These are phyloP conservation scores for Catharus bicknelli DNA, from an alignment of 2,113 vertebrate species.

Conservation along the genomic window DNA sequence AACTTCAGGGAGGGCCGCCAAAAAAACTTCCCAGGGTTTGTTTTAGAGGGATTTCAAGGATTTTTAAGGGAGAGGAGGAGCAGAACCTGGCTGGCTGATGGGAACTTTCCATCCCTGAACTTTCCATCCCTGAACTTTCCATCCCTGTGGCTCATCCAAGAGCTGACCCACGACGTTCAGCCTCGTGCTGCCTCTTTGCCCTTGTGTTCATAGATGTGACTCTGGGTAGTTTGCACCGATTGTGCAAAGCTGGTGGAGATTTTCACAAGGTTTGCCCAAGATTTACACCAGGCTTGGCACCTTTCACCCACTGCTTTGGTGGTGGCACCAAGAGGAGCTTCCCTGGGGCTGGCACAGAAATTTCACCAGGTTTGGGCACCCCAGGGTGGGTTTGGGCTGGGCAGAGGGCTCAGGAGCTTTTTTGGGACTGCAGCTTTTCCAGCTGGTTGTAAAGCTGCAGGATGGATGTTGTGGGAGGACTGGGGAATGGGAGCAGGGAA, in stretches of 20 bases:
- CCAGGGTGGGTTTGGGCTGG: background rate
- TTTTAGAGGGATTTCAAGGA: background rate
- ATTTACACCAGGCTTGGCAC: background rate
- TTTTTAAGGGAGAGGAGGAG: background rate
- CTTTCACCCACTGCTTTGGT: background rate
- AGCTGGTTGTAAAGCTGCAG: background rate
- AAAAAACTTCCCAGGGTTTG: background rate
- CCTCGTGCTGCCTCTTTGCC: background rate
- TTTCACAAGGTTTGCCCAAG: background rate
- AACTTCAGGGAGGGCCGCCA: background rate
- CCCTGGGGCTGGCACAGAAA: background rate
- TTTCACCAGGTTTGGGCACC: background rate
- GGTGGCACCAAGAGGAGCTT: background rate
- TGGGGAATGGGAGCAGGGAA: background rate
- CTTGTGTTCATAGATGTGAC: accelerated
- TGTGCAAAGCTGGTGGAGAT: background rate
- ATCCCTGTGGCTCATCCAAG: background rate
- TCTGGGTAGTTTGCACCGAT: background rate
- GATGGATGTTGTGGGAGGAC: accelerated
- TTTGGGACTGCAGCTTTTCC: background rate
- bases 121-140: too few relatives aligned
- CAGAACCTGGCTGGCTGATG: background rate
- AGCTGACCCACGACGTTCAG: accelerated
- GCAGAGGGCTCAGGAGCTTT: background rate
- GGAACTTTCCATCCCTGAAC: too few relatives aligned